Conservation (phyloP, 2,888 invertebrate species). For the Heliconius erato region DNA sequence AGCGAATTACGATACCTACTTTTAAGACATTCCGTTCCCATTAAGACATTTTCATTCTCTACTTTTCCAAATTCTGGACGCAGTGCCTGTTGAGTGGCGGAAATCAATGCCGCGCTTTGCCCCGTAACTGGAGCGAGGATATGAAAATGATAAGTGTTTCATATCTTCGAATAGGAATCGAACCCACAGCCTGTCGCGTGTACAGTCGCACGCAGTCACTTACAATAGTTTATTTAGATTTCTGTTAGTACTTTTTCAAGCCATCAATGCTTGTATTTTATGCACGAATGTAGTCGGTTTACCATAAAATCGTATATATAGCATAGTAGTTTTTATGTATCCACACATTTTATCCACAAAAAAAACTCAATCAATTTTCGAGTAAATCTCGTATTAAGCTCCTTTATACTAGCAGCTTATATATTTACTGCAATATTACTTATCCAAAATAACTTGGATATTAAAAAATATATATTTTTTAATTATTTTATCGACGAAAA, state of each 20-base stretch:
- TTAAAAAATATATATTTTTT: neutral
- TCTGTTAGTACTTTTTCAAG: neutral
- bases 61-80: too few species aligned
- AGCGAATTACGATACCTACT: too few species aligned
- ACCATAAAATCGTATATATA: neutral
- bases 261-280: neutral
- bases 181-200: too few species aligned
- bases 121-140: too few species aligned
- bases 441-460: neutral
- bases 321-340: neutral
- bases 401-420: neutral
- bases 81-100: too few species aligned
- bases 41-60: too few species aligned
- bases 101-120: too few species aligned
- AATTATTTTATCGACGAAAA: neutral
- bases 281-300: neutral
- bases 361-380: slow-evolving; percentile 11
- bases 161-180: too few species aligned
- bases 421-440: neutral
- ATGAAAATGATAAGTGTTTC: too few species aligned
- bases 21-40: too few species aligned
- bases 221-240: neutral
- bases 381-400: slow-evolving; percentile 3
- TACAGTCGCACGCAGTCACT: too few species aligned
- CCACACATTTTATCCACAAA: neutral